Percentiles rank a stretch among this genome's conserved stretches.
phyloP scores from a whole-genome alignment of 2,797 vertebrate species.

The Geotrypetes seraphini region DNA sequence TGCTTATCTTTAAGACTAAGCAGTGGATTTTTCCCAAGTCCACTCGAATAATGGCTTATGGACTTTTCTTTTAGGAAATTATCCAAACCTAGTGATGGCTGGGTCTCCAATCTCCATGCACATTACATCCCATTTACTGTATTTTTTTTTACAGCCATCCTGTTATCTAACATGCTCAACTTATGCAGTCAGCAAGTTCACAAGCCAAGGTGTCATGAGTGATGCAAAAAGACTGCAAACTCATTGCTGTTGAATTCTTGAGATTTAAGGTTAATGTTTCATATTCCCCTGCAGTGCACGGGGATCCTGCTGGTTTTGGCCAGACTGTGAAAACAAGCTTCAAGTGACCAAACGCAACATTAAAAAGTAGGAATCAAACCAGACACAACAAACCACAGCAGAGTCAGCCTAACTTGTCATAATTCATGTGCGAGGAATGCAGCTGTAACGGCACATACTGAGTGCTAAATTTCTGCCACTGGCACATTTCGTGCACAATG shows the following conservation, averaged over 20 bases:
- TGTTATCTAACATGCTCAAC: too few relatives aligned
- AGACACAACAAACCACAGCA: slow-evolving; percentile 83
- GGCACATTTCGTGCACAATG: slow-evolving; percentile 44
- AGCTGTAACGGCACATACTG: slow-evolving; percentile 46
- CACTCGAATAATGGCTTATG: too few relatives aligned
- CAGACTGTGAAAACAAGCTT: slow-evolving; percentile 60
- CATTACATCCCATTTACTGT: too few relatives aligned
- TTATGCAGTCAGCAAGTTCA: too few relatives aligned
- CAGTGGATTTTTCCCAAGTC: too few relatives aligned
- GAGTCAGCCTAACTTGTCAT: slow-evolving; percentile 52
- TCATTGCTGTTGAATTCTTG: slow-evolving; percentile 53
- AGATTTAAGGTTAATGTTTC: slow-evolving; percentile 45
- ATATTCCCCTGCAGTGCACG: slow-evolving; percentile 51
- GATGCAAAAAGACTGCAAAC: slow-evolving; percentile 52
- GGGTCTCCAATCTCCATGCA: too few relatives aligned
- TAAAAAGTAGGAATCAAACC: slow-evolving; percentile 58
- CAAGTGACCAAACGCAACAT: slow-evolving; percentile 63
- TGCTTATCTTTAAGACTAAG: too few relatives aligned
- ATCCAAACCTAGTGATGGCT: too few relatives aligned
- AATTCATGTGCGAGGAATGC: slow-evolving; percentile 67
- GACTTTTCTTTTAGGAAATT: too few relatives aligned
- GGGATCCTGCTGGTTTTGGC: slow-evolving; percentile 67
- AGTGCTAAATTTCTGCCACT: slow-evolving; percentile 46
- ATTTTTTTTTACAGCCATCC: too few relatives aligned
- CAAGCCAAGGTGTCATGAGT: too few relatives aligned